These are phyloP conservation scores for Dendronephthya gigantea DNA, from an alignment of 64 coral and sea anemone species.

Conservation along the genomic window DNA sequence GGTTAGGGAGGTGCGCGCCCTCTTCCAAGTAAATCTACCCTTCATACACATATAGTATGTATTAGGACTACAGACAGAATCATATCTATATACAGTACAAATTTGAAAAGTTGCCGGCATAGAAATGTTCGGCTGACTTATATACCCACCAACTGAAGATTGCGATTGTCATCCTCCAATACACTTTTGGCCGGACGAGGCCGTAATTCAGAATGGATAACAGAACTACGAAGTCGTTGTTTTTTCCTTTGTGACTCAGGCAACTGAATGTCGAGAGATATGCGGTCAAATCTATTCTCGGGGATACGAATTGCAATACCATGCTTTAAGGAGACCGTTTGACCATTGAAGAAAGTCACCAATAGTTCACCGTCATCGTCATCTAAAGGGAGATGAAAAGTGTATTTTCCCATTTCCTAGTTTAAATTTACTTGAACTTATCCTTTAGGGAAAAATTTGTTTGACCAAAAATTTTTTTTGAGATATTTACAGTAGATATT, in stretches of 20 bases:
- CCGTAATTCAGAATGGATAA: conserved; percentile 16
- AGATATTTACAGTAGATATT: too few species aligned
- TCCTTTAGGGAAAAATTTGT: too few species aligned
- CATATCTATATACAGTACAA: too few species aligned
- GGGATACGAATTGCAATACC: conserved; percentile 80
- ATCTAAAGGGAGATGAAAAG: conserved; percentile 3
- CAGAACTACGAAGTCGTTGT: conserved; percentile 44
- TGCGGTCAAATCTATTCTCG: conserved; percentile 54
- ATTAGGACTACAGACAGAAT: too few species aligned
- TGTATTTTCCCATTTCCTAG: too few species aligned
- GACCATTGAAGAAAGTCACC: conserved; percentile 82
- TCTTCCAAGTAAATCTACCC: too few species aligned
- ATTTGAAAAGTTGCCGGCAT: too few species aligned
- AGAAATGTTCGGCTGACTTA: too few species aligned
- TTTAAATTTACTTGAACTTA: too few species aligned
- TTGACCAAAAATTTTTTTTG: too few species aligned
- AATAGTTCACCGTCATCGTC: conserved; percentile 43
- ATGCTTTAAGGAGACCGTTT: conserved; percentile 41
- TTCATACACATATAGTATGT: too few species aligned
- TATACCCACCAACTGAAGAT: not conserved
- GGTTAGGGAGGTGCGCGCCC: too few species aligned
- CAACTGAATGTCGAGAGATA: conserved; percentile 72
- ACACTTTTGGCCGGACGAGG: not conserved
- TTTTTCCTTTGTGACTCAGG: conserved; percentile 81
- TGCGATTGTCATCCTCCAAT: not conserved